These are phyloP conservation scores for Diorhabda sublineata DNA, from an alignment of 1,140 invertebrate species.

Conservation along the genomic window DNA sequence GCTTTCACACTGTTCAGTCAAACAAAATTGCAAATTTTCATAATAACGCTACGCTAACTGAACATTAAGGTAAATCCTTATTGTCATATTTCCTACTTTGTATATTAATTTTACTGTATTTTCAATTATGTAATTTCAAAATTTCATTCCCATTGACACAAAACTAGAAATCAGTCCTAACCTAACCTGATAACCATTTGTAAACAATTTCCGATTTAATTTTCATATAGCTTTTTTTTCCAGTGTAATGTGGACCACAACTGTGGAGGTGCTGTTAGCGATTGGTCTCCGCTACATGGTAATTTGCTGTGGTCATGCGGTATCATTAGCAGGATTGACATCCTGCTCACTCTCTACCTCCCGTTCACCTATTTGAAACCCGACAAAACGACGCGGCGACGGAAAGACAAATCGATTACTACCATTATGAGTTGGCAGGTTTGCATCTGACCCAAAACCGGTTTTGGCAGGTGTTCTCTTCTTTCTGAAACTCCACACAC, in stretches of 20 bases:
- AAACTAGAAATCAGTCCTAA: too few species aligned
- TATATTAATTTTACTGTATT: too few species aligned
- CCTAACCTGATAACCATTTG: too few species aligned
- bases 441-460: constrained; percentile 18
- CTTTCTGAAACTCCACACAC: neutral
- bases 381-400: constrained; percentile 10
- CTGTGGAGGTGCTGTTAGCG: neutral
- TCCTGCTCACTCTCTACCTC: constrained; percentile 31
- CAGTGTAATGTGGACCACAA: neutral
- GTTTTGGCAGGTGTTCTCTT: constrained; percentile 10
- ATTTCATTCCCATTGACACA: too few species aligned
- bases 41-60: too few species aligned
- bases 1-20: too few species aligned
- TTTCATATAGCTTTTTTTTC: too few species aligned
- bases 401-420: constrained; percentile 16
- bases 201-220: too few species aligned
- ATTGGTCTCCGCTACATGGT: constrained; percentile 25
- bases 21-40: too few species aligned
- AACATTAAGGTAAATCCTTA: too few species aligned
- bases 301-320: constrained; percentile 46
- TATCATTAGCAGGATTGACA: constrained; percentile 50
- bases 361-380: constrained; percentile 19
- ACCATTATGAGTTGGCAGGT: constrained; percentile 6
- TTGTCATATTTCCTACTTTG: too few species aligned
- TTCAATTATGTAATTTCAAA: too few species aligned